Evolutionary conservation across 1,140 invertebrate species (phyloP).

Genomic region (Drusus annulatus): DNA sequence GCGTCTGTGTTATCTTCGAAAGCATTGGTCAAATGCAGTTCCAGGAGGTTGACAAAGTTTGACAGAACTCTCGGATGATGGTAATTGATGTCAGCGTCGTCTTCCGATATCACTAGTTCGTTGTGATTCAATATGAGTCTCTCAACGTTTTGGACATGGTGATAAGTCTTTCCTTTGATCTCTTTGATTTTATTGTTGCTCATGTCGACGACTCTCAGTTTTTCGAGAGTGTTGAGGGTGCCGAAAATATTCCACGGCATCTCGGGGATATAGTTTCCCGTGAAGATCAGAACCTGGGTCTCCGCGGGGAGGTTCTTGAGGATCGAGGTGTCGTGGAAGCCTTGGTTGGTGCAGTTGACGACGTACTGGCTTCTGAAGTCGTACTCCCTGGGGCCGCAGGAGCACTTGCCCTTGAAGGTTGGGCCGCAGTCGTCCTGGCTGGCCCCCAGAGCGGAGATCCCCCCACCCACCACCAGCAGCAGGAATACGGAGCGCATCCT

Average conservation of each 20-base stretch:
- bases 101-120: slow-evolving; percentile 75
- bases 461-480: not conserved
- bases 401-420: slow-evolving; percentile 70
- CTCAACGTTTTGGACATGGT: slow-evolving; percentile 81
- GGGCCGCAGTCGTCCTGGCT: slow-evolving; percentile 63
- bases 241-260: slow-evolving; percentile 84
- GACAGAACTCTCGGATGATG: slow-evolving; percentile 85
- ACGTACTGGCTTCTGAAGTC: slow-evolving; percentile 73
- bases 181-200: slow-evolving; percentile 82
- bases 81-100: slow-evolving; percentile 72
- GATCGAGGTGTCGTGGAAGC: slow-evolving; percentile 74
- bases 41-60: slow-evolving; percentile 81
- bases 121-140: slow-evolving; percentile 85
- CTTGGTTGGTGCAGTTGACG: slow-evolving; percentile 82
- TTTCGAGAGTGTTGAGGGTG: slow-evolving; percentile 72
- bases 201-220: slow-evolving; percentile 82
- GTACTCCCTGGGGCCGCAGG: slow-evolving; percentile 72
- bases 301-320: slow-evolving; percentile 77
- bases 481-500: slow-evolving; percentile 19
- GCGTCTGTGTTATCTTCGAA: slow-evolving; percentile 80
- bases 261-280: slow-evolving; percentile 78
- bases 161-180: slow-evolving; percentile 84
- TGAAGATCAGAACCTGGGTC: slow-evolving; percentile 82
- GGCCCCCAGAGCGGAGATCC: not conserved
- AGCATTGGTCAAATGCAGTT: slow-evolving; percentile 83